Percentiles rank a stretch among this genome's conserved stretches.
These are phyloP conservation scores for Dromococcyx pavoninus DNA, from an alignment of 2,797 vertebrate species.

Conservation along the genomic window DNA sequence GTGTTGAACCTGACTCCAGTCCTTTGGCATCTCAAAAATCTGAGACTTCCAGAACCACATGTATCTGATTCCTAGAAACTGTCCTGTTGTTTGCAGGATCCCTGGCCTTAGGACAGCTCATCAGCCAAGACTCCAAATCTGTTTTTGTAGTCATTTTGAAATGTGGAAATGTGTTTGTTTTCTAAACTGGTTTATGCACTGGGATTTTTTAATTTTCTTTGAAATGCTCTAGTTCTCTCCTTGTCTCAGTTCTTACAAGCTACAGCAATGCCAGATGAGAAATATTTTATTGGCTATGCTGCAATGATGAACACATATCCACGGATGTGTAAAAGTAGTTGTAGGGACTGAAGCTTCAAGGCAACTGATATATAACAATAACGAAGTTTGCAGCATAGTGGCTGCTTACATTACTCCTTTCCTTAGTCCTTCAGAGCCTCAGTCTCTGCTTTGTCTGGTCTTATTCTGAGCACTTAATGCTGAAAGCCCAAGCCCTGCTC, in stretches of 20 bases:
- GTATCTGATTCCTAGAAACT: no score
- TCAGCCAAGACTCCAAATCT: neutral
- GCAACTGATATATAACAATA: accelerated
- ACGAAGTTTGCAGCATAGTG: neutral
- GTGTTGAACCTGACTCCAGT: neutral
- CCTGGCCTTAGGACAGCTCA: neutral
- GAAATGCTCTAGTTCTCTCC: neutral
- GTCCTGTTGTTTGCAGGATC: neutral
- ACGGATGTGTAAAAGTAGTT: accelerated
- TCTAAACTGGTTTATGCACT: neutral
- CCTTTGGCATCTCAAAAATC: accelerated
- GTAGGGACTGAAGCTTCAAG: neutral
- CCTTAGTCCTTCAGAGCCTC: neutral
- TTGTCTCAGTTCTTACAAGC: neutral
- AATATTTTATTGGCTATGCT: neutral
- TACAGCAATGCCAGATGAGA: neutral
- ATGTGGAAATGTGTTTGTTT: accelerated
- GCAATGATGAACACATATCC: neutral
- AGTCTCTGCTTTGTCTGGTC: neutral
- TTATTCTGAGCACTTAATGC: accelerated
- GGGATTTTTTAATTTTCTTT: no score
- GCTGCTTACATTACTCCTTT: neutral
- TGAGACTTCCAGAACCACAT: neutral
- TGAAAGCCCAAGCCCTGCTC: neutral
- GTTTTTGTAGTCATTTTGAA: neutral